phyloP scores from a whole-genome alignment of 2,113 vertebrate species.

The Mesembrinibis cayennensis region DNA sequence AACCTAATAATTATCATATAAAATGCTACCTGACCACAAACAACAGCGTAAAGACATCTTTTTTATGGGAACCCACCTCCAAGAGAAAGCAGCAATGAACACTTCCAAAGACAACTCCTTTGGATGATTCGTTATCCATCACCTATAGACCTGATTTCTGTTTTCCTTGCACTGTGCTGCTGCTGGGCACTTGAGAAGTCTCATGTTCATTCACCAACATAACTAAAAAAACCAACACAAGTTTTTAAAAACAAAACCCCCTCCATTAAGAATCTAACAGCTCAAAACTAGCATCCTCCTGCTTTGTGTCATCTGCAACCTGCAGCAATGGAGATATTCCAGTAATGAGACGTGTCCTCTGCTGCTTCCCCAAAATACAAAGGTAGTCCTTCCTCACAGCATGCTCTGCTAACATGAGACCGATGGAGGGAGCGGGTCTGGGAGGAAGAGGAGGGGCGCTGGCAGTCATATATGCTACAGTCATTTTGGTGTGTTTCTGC shows the following conservation, averaged over 20 bases:
- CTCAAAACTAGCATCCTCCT: background rate
- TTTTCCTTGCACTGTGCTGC: background rate
- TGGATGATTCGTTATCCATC: background rate
- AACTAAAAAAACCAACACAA: no score
- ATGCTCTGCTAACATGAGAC: background rate
- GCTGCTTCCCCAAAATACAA: background rate
- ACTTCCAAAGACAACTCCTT: background rate
- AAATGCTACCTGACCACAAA: background rate
- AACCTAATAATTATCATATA: background rate
- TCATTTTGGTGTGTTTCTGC: background rate
- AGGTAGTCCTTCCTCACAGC: no score
- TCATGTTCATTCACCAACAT: accelerated
- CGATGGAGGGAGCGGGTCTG: accelerated
- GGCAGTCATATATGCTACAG: background rate
- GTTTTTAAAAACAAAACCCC: background rate
- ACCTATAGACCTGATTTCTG: accelerated
- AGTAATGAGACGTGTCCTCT: accelerated
- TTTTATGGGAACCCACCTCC: background rate
- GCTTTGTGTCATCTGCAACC: no score
- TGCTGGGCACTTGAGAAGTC: background rate
- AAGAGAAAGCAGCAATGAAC: no score
- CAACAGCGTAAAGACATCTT: background rate
- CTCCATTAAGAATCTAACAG: accelerated
- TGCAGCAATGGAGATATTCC: no score
- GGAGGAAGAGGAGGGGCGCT: background rate